phyloP scores from a whole-genome alignment of 1,140 invertebrate genomes.

The Pseudomyrmex dendroicus region DNA sequence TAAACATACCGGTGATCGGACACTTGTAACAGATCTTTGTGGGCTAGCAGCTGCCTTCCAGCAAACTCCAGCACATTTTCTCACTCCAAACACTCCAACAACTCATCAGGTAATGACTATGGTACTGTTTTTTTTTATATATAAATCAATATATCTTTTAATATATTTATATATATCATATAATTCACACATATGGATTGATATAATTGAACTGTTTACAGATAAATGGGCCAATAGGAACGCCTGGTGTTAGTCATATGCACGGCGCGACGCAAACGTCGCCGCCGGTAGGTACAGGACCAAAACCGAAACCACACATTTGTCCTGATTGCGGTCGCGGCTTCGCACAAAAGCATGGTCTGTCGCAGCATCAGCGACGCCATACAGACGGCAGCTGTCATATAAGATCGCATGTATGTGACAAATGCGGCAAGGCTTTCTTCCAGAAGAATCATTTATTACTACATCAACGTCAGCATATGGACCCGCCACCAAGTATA shows the following conservation, averaged over 20 bases:
- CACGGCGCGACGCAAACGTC: constrained; percentile 84
- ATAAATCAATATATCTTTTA: not conserved
- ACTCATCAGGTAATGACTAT: constrained; percentile 83
- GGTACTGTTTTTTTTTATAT: not conserved
- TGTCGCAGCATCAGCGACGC: constrained; percentile 90
- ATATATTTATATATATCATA: not conserved
- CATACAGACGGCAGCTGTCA: constrained; percentile 93
- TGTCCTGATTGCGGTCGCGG: constrained; percentile 93
- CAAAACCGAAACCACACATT: constrained; percentile 91
- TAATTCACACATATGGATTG: not conserved
- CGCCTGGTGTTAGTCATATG: constrained; percentile 82
- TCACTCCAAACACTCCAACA: constrained; percentile 85
- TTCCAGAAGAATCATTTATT: constrained; percentile 94
- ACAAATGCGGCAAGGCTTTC: constrained; percentile 94
- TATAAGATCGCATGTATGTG: constrained; percentile 91
- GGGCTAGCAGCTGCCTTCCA: constrained; percentile 91
- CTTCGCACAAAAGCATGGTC: constrained; percentile 92
- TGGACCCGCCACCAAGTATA: constrained; percentile 88
- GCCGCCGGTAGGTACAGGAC: constrained; percentile 81
- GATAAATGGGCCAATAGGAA: constrained; percentile 83
- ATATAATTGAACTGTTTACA: constrained; percentile 70
- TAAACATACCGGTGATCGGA: constrained; percentile 90
- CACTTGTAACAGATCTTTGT: constrained; percentile 94
- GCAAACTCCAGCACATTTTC: constrained; percentile 87
- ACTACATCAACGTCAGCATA: constrained; percentile 92